A percentile compares a stretch with the other conserved stretches of the same genome.
phyloP scores from a whole-genome alignment of 2,888 invertebrate species.

The Cotesia congregata region DNA sequence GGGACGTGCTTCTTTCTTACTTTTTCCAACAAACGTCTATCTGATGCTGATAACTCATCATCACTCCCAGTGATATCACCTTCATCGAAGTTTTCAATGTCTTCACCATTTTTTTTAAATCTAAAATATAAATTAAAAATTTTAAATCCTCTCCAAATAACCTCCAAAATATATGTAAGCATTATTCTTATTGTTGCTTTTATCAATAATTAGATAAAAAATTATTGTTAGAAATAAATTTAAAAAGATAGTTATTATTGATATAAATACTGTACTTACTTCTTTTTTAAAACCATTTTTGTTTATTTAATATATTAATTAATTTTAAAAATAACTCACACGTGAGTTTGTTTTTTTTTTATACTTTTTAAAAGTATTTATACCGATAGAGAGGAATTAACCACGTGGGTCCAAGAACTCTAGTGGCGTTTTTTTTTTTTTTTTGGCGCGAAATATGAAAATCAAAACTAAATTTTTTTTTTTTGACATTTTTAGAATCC shows the following conservation, averaged over 20 bases:
- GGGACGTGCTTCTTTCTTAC: constrained; percentile 72
- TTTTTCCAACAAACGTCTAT: constrained; percentile 76
- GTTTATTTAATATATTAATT: background rate
- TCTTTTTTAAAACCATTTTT: constrained; percentile 8
- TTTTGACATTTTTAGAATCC: too few relatives aligned
- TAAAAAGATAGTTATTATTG: background rate
- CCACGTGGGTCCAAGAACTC: background rate
- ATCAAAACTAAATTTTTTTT: too few relatives aligned
- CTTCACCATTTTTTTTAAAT: constrained; percentile 33
- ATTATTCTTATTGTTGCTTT: background rate
- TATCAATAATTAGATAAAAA: background rate
- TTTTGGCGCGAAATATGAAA: too few relatives aligned
- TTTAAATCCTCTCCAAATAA: background rate
- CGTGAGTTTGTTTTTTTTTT: background rate
- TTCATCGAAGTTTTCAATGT: constrained; percentile 70
- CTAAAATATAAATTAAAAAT: constrained; percentile 11
- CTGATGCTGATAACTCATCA: constrained; percentile 79
- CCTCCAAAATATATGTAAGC: background rate
- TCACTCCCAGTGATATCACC: constrained; percentile 81
- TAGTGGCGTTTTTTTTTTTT: too few relatives aligned
- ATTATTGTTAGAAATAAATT: background rate
- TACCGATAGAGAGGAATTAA: too few relatives aligned
- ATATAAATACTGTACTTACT: constrained; percentile 1
- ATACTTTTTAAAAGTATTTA: background rate
- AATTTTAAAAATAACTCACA: constrained; percentile 14